These are phyloP conservation scores for Poeciliopsis paucimaculata DNA, from an alignment of 2,797 vertebrate species.

Conservation along the genomic window DNA sequence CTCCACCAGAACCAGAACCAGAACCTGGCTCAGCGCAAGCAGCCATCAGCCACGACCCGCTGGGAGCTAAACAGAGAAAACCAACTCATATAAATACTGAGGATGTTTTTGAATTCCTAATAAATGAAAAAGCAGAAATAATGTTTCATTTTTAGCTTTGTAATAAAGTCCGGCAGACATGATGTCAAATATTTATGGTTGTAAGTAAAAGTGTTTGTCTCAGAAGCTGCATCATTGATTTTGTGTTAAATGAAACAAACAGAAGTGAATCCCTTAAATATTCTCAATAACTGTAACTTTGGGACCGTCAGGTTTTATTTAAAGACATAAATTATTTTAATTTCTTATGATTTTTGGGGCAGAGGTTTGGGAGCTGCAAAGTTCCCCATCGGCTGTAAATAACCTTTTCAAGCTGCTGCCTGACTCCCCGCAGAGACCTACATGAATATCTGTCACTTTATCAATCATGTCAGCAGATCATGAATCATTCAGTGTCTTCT, in stretches of 20 bases:
- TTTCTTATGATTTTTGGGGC: constrained; percentile 42
- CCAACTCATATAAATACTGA: neutral
- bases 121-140: neutral
- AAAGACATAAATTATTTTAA: constrained; percentile 72
- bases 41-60: neutral
- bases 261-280: constrained; percentile 62
- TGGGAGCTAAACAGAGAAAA: neutral
- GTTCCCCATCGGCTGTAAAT: neutral
- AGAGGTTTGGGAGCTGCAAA: constrained; percentile 5
- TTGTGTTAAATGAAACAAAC: neutral
- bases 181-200: neutral
- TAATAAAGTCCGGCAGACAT: neutral
- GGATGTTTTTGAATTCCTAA: neutral
- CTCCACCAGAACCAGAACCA: neutral
- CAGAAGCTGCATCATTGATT: neutral
- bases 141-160: neutral
- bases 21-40: neutral
- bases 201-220: neutral
- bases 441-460: constrained; percentile 47
- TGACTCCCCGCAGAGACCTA: constrained; percentile 7
- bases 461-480: constrained; percentile 55
- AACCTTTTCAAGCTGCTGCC: constrained; percentile 21
- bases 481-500: constrained; percentile 60
- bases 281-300: constrained; percentile 43
- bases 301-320: constrained; percentile 50